A percentile compares a stretch with the other conserved stretches of the same genome.
Conservation (phyloP, 2,113 vertebrate genomes). For the Peromyscus californicus region DNA sequence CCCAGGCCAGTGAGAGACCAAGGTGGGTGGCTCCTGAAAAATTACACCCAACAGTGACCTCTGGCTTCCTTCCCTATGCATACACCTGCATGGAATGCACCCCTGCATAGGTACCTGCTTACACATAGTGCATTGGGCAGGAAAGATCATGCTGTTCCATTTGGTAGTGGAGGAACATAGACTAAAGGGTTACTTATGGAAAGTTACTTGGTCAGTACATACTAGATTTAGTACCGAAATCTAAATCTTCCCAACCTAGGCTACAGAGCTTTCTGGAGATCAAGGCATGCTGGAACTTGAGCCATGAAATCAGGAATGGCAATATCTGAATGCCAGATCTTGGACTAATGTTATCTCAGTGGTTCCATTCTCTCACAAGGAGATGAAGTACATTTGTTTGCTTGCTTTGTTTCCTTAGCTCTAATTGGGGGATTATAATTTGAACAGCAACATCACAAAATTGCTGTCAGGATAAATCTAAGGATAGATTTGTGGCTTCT, state of each 20-base stretch:
- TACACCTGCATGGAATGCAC: background rate
- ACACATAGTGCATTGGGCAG: background rate
- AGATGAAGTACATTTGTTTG: background rate
- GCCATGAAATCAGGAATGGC: background rate
- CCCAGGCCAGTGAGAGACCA: background rate
- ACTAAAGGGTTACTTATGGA: background rate
- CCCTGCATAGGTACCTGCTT: no score
- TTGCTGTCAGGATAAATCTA: conserved; percentile 11
- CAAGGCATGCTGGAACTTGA: background rate
- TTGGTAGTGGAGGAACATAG: conserved; percentile 1
- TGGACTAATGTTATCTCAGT: background rate
- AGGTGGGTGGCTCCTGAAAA: background rate
- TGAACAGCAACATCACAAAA: background rate
- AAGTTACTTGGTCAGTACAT: background rate
- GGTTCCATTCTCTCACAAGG: background rate
- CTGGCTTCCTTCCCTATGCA: background rate
- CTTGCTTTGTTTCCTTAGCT: background rate
- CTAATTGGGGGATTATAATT: conserved; percentile 34
- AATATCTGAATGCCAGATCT: background rate
- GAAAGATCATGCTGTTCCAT: background rate
- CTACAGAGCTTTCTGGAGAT: background rate
- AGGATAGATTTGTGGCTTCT: background rate
- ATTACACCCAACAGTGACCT: background rate
- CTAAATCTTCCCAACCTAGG: background rate
- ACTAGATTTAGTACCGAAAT: background rate